Evolutionary conservation across 1,140 invertebrate species (phyloP).

Genomic region (Drosophila burlai): DNA sequence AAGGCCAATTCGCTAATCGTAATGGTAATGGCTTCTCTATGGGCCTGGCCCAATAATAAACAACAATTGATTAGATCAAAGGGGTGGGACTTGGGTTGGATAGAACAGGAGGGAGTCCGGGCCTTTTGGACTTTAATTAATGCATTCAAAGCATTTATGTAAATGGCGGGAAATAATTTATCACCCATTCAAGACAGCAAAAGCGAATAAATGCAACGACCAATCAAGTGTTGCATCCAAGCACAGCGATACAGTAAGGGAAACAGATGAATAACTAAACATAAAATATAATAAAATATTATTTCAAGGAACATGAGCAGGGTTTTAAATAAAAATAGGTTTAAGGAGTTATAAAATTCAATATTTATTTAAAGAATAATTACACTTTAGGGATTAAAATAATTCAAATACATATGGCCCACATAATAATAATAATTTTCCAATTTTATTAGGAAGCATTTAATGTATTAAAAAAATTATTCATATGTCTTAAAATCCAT

Average conservation of each 20-base stretch:
- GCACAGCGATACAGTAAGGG: slow-evolving; percentile 62
- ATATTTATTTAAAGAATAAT: not conserved
- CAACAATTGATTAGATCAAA: slow-evolving; percentile 81
- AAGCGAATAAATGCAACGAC: slow-evolving; percentile 38
- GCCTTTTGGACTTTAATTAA: slow-evolving; percentile 83
- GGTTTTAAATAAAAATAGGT: not conserved
- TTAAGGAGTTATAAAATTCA: not conserved
- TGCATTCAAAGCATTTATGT: slow-evolving; percentile 84
- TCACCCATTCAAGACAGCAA: slow-evolving; percentile 82
- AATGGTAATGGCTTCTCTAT: slow-evolving; percentile 76
- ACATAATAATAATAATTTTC: not conserved
- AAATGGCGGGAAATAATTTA: slow-evolving; percentile 85
- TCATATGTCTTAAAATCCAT: not conserved
- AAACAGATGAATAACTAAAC: not conserved
- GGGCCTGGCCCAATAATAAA: slow-evolving; percentile 82
- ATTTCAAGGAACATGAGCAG: not conserved
- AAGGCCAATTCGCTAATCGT: slow-evolving; percentile 63
- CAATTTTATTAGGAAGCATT: not conserved
- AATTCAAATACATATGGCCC: not conserved
- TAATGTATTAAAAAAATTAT: not conserved
- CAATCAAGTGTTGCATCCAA: slow-evolving; percentile 75
- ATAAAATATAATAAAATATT: not conserved
- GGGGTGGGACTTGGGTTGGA: slow-evolving; percentile 28
- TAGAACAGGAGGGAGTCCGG: slow-evolving; percentile 39
- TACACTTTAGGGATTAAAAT: not conserved